Base-by-base conservation (phyloP, 64 coral and sea anemone species). In the Dendrophyllia cribrosa region DNA sequence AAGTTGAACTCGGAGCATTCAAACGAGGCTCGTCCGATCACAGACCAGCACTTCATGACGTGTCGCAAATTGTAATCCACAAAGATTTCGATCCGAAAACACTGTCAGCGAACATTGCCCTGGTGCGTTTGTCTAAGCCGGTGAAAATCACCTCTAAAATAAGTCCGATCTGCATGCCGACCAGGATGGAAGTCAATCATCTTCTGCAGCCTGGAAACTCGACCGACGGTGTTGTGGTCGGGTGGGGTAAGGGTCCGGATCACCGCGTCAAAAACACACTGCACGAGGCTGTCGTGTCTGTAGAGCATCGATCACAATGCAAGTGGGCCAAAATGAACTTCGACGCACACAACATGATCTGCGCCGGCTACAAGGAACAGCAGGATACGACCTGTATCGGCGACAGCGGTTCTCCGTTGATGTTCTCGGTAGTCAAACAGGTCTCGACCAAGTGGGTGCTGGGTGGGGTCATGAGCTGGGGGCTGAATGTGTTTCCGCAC, bases 401-500 rank as follows among this genome's bases (percentile, higher is more conserved):
- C 25, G 96, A 98, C 51, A 98, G 96, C 26, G 96, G 96, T 5
- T 95, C 96, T 5, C 96, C 96, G 0, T 75, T 98, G 7, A 95
- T 98, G 93, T 98, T 98, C n/a, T 45, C 90, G 4, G 83, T 94
- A 2, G 71, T 74, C 7, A 70, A 34, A 25, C 58, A 59, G 20
- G 51, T 62, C 12, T 65, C 87, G 1, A 90, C 72, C 12, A 93
- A 84, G 49, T 97, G 95, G 95, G 87, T 97, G 1, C 79, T 98
- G 58, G 93, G 96, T 19, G 96, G 96, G 0, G 79, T 98, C 55
- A 67, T 93, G 49, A 98, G 96, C 70, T 98, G 96, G 96, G 96
- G 96, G 22, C 25, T 93, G 45, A 95, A 93, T 53, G 87, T 88
- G 14, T 82, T 98, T 51, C 25, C 75, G 3, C 15, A 25, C 1